These are phyloP conservation scores for Synergus laeviventris DNA, from an alignment of 2,888 invertebrate species.

Conservation along the genomic window DNA sequence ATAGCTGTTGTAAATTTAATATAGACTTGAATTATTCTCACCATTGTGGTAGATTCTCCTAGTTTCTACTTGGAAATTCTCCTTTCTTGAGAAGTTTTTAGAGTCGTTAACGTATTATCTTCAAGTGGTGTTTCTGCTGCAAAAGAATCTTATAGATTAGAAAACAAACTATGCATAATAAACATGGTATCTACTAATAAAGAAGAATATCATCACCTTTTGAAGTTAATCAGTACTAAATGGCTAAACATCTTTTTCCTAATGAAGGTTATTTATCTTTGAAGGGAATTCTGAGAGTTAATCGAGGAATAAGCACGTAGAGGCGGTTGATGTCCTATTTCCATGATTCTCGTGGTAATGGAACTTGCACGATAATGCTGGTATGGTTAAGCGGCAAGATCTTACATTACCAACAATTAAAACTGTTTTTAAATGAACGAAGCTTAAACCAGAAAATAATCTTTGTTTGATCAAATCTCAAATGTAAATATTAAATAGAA, in stretches of 20 bases:
- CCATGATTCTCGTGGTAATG: conserved; percentile 59
- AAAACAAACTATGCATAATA: background rate
- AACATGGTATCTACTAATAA: background rate
- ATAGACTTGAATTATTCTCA: background rate
- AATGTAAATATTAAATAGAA: background rate
- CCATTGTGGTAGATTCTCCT: background rate
- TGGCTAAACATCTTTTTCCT: conserved; percentile 17
- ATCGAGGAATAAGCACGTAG: conserved; percentile 46
- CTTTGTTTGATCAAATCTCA: background rate
- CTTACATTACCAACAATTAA: conserved; percentile 43
- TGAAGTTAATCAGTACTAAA: conserved; percentile 20
- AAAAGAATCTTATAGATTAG: background rate
- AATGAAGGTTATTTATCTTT: conserved; percentile 37
- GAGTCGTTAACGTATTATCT: background rate
- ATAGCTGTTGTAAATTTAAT: background rate
- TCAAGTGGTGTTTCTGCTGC: background rate
- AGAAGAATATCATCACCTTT: background rate
- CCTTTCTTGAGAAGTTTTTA: background rate
- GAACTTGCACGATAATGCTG: conserved; percentile 61
- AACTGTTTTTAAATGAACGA: background rate
- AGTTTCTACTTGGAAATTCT: background rate
- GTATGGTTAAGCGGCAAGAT: conserved; percentile 58
- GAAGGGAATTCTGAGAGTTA: conserved; percentile 47
- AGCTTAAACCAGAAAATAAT: background rate
- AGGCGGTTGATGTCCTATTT: conserved; percentile 60